Evolutionary conservation across 2,888 invertebrate species (phyloP).

Genomic region (Apocheima hispidaria): DNA sequence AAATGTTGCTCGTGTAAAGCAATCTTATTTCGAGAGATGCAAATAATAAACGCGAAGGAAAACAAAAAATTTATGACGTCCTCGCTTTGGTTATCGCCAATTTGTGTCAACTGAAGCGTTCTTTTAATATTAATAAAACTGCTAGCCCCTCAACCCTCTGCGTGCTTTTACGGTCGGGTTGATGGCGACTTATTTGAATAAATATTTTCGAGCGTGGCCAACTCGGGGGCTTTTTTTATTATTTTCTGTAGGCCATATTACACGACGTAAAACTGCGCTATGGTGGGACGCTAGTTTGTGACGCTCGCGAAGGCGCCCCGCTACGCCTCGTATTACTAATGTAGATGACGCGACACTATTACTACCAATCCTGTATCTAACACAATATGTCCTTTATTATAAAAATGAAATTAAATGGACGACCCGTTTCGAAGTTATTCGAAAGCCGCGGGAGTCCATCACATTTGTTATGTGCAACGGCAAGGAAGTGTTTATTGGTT

Average conservation of each 20-base stretch:
- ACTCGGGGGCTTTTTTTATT: slow-evolving; percentile 65
- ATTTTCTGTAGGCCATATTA: slow-evolving; percentile 63
- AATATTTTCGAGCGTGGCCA: slow-evolving; percentile 77
- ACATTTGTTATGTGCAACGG: slow-evolving; percentile 67
- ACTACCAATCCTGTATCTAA: slow-evolving; percentile 83
- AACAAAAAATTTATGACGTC: slow-evolving; percentile 73
- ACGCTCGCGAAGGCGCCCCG: slow-evolving; percentile 69
- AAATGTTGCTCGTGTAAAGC: slow-evolving; percentile 44
- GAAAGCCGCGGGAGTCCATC: slow-evolving; percentile 78
- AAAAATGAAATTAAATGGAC: slow-evolving; percentile 79
- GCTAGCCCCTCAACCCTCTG: slow-evolving; percentile 79
- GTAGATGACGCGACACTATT: slow-evolving; percentile 83
- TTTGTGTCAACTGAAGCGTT: slow-evolving; percentile 84
- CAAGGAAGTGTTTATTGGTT: slow-evolving; percentile 77
- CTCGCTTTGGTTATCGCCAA: slow-evolving; percentile 82
- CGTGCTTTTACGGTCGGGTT: slow-evolving; percentile 82
- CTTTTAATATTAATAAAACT: slow-evolving; percentile 85
- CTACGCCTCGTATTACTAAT: slow-evolving; percentile 76
- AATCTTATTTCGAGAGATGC: slow-evolving; percentile 62
- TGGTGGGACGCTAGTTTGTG: slow-evolving; percentile 38
- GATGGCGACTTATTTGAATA: slow-evolving; percentile 85
- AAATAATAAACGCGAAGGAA: slow-evolving; percentile 64
- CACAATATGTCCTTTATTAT: slow-evolving; percentile 83
- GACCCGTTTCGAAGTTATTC: slow-evolving; percentile 77
- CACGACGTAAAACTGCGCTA: slow-evolving; percentile 42